Conservation (phyloP, 1,140 invertebrate genomes). For the Brachionus plicatilis region DNA sequence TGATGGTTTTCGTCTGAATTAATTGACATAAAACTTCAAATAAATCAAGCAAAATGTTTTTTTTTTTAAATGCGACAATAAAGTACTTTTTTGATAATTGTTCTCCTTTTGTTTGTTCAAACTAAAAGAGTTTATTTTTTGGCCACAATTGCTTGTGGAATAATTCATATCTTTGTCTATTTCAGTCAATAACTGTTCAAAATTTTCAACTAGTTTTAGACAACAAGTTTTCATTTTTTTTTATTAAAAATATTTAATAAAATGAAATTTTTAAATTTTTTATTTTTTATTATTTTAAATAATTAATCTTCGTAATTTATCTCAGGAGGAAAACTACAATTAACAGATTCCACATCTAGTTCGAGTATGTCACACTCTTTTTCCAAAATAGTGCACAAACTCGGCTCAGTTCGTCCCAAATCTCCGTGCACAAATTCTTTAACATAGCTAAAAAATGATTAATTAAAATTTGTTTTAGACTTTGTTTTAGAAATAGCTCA, state of each 20-base stretch:
- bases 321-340: constrained; percentile 48
- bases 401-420: constrained; percentile 76
- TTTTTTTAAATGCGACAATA: neutral
- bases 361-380: constrained; percentile 65
- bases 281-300: neutral
- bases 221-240: constrained; percentile 41
- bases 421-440: constrained; percentile 96
- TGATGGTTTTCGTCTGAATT: neutral
- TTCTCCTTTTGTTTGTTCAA: neutral
- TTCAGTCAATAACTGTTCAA: neutral
- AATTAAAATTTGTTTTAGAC: neutral
- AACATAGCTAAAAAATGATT: constrained; percentile 63
- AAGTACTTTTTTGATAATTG: neutral
- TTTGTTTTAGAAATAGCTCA: constrained; percentile 53
- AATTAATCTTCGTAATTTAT: constrained; percentile 4
- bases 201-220: constrained; percentile 3
- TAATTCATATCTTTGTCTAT: neutral
- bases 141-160: neutral
- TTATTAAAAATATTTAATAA: neutral
- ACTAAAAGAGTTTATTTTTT: neutral
- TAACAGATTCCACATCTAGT: constrained; percentile 65
- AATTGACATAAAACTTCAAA: neutral
- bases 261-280: neutral
- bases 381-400: constrained; percentile 60
- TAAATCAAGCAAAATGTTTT: neutral